These are phyloP conservation scores for Crambe crambe DNA, from an alignment of 37 sponge, comb jelly and placozoan genomes.

Conservation along the genomic window DNA sequence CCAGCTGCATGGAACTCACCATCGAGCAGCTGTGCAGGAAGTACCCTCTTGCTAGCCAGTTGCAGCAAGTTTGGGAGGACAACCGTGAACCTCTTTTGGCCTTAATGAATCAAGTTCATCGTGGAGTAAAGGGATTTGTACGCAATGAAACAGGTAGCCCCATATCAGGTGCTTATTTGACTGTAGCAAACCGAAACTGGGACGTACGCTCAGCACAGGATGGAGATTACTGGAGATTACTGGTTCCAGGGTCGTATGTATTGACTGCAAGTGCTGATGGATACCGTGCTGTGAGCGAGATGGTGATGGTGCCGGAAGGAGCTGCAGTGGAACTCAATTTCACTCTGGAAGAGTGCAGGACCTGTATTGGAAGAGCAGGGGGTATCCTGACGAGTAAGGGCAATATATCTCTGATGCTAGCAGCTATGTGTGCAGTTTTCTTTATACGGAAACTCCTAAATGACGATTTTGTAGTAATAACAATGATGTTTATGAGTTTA, in stretches of 20 bases:
- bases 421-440: too few relatives aligned
- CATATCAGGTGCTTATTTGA: conserved; percentile 56
- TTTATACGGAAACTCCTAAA: too few relatives aligned
- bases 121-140: conserved; percentile 82
- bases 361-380: neutral
- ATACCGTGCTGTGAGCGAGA: neutral
- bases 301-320: conserved; percentile 5
- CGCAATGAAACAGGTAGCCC: conserved; percentile 31
- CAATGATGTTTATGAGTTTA: too few relatives aligned
- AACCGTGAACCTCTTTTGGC: conserved; percentile 71
- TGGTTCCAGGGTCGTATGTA: conserved; percentile 74
- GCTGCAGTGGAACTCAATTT: conserved; percentile 1
- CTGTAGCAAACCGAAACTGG: conserved; percentile 40
- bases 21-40: conserved; percentile 91
- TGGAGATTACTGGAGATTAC: conserved; percentile 92
- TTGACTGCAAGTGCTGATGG: conserved; percentile 45
- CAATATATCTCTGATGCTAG: too few relatives aligned
- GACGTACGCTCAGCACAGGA: conserved; percentile 44
- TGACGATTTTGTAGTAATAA: too few relatives aligned
- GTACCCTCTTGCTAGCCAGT: conserved; percentile 64
- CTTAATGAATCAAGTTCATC: conserved; percentile 76
- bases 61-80: conserved; percentile 76
- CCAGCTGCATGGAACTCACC: conserved; percentile 94
- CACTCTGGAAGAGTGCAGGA: neutral
- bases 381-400: too few relatives aligned